Percentiles rank a stretch among this genome's conserved stretches.
phyloP scores from a whole-genome alignment of 1,140 invertebrate genomes.

The Zaprionus davidi region DNA sequence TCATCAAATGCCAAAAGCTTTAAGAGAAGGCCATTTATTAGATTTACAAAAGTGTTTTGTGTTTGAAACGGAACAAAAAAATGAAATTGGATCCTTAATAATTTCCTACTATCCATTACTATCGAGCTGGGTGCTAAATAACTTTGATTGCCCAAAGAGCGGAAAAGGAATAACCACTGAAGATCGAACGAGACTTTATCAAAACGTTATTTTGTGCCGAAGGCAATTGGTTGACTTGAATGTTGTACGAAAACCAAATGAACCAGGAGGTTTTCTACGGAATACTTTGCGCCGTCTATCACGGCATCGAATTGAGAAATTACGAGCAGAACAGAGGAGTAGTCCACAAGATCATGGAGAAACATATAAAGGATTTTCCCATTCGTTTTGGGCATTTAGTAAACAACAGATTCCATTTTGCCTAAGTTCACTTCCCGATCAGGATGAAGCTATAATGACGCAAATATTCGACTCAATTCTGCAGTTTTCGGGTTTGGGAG shows the following conservation, averaged over 20 bases:
- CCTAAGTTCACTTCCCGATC: slow-evolving; percentile 92
- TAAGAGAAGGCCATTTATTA: slow-evolving; percentile 36
- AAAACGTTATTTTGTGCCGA: slow-evolving; percentile 91
- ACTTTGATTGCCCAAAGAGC: slow-evolving; percentile 87
- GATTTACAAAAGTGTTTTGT: slow-evolving; percentile 95
- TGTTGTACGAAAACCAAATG: slow-evolving; percentile 91
- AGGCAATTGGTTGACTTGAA: slow-evolving; percentile 93
- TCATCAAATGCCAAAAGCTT: slow-evolving; percentile 84
- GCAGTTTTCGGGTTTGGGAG: slow-evolving; percentile 93
- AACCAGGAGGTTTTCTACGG: slow-evolving; percentile 92
- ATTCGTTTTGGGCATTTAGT: slow-evolving; percentile 95
- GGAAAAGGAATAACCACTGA: slow-evolving; percentile 90
- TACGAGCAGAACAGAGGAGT: slow-evolving; percentile 91
- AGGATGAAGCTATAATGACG: slow-evolving; percentile 93
- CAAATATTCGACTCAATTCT: slow-evolving; percentile 91
- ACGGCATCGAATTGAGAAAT: slow-evolving; percentile 93
- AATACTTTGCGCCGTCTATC: slow-evolving; percentile 95
- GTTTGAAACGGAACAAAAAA: slow-evolving; percentile 95
- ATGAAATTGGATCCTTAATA: slow-evolving; percentile 96
- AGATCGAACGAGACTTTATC: slow-evolving; percentile 91
- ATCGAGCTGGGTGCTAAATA: slow-evolving; percentile 94
- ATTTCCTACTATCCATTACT: slow-evolving; percentile 95
- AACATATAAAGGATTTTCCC: slow-evolving; percentile 94
- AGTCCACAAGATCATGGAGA: slow-evolving; percentile 89
- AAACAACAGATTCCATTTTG: slow-evolving; percentile 91